Evolutionary conservation across 2,888 invertebrate species (phyloP), one percentile per base, ranked within the genome.

Genomic region (Drosophila anomalipes): DNA sequence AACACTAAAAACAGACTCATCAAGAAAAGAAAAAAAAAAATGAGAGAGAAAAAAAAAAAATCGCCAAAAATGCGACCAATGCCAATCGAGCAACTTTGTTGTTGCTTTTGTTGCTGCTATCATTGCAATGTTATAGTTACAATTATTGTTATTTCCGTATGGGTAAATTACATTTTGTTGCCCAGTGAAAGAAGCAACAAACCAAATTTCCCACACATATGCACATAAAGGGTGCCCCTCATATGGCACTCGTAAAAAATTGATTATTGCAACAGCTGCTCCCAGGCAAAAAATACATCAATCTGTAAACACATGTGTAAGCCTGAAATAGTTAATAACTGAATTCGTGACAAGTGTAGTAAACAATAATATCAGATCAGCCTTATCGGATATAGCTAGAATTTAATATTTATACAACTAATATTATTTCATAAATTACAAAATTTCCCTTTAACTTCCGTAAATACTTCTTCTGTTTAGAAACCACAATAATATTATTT

Each of bases 131-230:
- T 78, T 89, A 86, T 82, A 75, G 76, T 85, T 73, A 73, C 85
- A 89, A 89, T 86, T 86, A 82, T 80, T 73, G 77, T 82, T 83
- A 80, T 89, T 90, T 90, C 85, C 79, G 79, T 76, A 82, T 82
- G 89, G 78, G 64, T 59, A 75, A 78, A 76, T 76, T 75, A 83
- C 73, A 89, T 86, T 82, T 74, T 79, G 79, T 63, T 67, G 77
- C 67, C 52, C 53, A 62, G 53, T 5, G 63, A 41, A 58, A 77
- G 65, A 56, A 47, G 73, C 79, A 79, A 75, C 70, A 64, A 61
- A 56, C 47, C 78, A 44, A 66, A 71, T 62, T 68, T 75, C 58
- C 67, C 64, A 67, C 51, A 44, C 49, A 66, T 63, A 62, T 66
- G 49, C 57, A 61, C 63, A 67, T 81, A 54, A 63, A 72, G 79